These are phyloP conservation scores for Agapornis roseicollis DNA, from an alignment of 2,113 vertebrate species.

Conservation along the genomic window DNA sequence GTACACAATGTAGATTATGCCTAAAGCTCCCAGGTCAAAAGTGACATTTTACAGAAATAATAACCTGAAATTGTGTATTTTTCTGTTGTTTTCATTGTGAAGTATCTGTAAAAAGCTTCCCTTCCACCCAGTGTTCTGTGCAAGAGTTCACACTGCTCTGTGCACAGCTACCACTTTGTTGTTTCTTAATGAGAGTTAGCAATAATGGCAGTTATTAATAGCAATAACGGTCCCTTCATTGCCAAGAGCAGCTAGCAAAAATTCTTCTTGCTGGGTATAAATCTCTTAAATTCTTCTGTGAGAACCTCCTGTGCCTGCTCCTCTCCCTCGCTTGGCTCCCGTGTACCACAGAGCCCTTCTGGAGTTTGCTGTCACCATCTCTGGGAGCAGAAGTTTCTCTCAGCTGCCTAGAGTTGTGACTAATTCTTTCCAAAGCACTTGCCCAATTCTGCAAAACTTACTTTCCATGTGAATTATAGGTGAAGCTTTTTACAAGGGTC, in stretches of 20 bases:
- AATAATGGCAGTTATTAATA: no score
- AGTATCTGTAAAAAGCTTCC: not conserved
- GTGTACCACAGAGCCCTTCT: not conserved
- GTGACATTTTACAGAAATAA: not conserved
- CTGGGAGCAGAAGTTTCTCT: not conserved
- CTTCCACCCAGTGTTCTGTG: not conserved
- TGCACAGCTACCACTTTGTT: not conserved
- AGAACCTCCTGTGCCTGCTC: not conserved
- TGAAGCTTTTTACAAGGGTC: not conserved
- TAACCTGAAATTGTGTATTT: not conserved
- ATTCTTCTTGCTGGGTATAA: not conserved
- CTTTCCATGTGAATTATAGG: accelerated
- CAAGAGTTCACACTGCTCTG: not conserved
- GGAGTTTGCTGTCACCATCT: not conserved
- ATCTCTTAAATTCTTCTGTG: not conserved
- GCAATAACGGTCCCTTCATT: not conserved
- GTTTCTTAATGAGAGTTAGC: not conserved
- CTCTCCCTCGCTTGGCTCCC: not conserved
- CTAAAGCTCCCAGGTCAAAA: not conserved
- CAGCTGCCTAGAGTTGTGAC: not conserved
- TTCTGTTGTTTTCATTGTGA: not conserved
- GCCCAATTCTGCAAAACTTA: not conserved
- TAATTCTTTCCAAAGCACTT: not conserved
- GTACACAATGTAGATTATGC: not conserved
- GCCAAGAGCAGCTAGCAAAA: no score